Base-by-base conservation (phyloP, 2,797 vertebrate species). In the Geotrypetes seraphini region DNA sequence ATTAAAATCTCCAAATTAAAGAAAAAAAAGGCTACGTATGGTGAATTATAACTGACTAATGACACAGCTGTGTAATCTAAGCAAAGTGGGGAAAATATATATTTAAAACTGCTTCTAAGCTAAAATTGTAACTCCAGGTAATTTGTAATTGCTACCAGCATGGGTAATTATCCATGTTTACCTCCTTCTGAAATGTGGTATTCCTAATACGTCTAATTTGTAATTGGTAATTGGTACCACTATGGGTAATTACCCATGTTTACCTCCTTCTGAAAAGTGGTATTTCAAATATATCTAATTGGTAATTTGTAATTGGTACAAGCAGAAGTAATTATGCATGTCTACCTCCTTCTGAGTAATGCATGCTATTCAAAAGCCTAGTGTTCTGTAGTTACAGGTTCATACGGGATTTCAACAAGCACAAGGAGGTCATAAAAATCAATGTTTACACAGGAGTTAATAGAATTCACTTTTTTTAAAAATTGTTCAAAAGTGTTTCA, bases 191-290 rank as follows among this genome's bases (percentile, higher is more conserved):
- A 36, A 43, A 43, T 43, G 23, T 22, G 29, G 27, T 43, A 43
- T 43, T 43, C 31, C 33, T 43, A 43, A 43, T 43, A 36, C 30
- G 36, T 36, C 28, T 33, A 36, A 43, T 43, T 43, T 43, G 41
- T 43, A 31, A 23, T 19, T 43, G 36, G 21, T 43, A 43, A 43
- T 43, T 43, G 33, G 28, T 36, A 43, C 36, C 41, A 43, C 41
- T 43, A 36, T 36, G 41, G 41, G 22, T 43, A 43, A 43, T 43
- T 43, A 43, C 41, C 33, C 30, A 19, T 36, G 41, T 43, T 43
- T 43, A 43, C 41, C 24, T 30, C 26, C 14, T 36, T 35, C 24
- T 36, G 18, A 36, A 43, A 43, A 20, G 26, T 25, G 32, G 24
- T 43, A 43, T 27, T 29, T 36, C 22, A 30, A 35, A 36, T 35